Percentiles rank a stretch among this genome's conserved stretches.
These are phyloP conservation scores for Trogon melanurus DNA, from an alignment of 2,113 vertebrate genomes.

Conservation along the genomic window DNA sequence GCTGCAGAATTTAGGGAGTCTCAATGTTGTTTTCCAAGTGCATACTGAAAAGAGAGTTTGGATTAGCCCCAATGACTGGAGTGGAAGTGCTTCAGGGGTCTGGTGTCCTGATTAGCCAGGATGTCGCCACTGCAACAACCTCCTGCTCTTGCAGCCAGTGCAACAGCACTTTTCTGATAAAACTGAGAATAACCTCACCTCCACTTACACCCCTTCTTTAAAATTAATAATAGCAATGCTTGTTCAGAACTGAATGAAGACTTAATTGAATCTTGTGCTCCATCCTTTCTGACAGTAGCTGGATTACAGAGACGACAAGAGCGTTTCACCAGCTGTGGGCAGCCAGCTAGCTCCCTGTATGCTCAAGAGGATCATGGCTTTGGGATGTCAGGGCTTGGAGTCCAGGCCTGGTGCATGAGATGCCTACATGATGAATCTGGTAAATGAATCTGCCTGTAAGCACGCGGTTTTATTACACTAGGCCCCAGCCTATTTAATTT, in stretches of 20 bases:
- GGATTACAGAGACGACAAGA: neutral
- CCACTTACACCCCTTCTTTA: neutral
- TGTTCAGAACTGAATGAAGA: neutral
- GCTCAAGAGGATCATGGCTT: neutral
- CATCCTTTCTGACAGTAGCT: neutral
- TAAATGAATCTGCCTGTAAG: neutral
- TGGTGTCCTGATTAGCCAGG: neutral
- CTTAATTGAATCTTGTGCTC: neutral
- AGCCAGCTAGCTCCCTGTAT: neutral
- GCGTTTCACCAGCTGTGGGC: rapidly evolving
- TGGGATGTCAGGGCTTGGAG: neutral
- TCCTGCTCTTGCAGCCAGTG: neutral
- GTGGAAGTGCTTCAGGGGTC: neutral
- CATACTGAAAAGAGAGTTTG: too few species aligned
- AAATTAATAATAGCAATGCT: neutral
- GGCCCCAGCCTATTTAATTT: conserved; percentile 5
- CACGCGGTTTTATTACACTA: neutral
- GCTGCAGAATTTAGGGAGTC: neutral
- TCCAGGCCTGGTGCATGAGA: neutral
- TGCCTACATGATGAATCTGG: neutral
- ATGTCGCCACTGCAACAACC: rapidly evolving
- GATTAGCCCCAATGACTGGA: neutral
- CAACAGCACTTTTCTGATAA: neutral
- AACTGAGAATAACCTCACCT: neutral
- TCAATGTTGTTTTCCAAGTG: neutral